Conservation (phyloP, 2,113 vertebrate species). For the Plecturocebus donacophilus region DNA sequence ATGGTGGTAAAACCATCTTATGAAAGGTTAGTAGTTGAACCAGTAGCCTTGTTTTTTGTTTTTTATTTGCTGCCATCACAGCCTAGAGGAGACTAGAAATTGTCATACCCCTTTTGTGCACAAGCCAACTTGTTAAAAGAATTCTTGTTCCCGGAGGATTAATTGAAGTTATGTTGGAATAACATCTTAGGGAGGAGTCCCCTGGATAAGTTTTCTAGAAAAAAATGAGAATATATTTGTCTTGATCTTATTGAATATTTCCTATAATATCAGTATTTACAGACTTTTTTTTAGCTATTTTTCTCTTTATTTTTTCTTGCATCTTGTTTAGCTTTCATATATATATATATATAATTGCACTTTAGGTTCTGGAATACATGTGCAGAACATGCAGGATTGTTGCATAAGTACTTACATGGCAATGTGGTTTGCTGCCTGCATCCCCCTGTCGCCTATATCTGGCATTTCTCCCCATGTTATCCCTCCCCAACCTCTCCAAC, state of each 20-base stretch:
- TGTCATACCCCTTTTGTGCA: not conserved
- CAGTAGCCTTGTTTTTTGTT: not conserved
- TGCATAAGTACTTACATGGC: too few species aligned
- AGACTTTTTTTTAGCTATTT: not conserved
- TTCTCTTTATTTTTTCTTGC: too few species aligned
- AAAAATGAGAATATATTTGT: slow-evolving; percentile 15
- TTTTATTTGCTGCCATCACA: not conserved
- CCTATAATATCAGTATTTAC: not conserved
- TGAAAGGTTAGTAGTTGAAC: slow-evolving; percentile 2
- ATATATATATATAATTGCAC: too few species aligned
- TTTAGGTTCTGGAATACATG: too few species aligned
- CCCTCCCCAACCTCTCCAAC: too few species aligned
- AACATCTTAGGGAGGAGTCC: slow-evolving; percentile 25
- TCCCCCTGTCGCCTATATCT: too few species aligned
- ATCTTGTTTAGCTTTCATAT: too few species aligned
- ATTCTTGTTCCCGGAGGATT: slow-evolving; percentile 29
- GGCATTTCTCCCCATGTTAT: too few species aligned
- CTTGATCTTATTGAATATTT: slow-evolving; percentile 23
- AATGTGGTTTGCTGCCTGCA: too few species aligned
- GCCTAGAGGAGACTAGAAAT: not conserved
- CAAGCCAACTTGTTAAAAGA: slow-evolving; percentile 18
- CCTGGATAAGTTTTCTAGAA: slow-evolving; percentile 37
- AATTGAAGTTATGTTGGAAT: slow-evolving; percentile 46
- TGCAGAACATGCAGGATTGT: too few species aligned
- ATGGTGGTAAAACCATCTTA: not conserved